These are phyloP conservation scores for Propithecus coquereli DNA, from an alignment of 2,113 vertebrate species.

Conservation along the genomic window DNA sequence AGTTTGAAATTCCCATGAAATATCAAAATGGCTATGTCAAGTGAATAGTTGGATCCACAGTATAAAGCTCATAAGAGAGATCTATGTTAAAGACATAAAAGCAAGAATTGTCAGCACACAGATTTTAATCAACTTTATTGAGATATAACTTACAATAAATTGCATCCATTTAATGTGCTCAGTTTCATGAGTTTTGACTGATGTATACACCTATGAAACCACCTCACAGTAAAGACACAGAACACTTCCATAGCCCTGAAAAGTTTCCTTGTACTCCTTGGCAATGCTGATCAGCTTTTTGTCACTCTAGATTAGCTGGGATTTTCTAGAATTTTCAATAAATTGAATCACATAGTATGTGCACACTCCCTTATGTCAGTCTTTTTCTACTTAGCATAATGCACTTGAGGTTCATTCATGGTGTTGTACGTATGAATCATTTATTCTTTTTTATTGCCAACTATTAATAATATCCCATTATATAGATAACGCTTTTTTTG, in stretches of 20 bases:
- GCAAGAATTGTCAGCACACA: background rate
- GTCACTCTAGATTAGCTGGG: background rate
- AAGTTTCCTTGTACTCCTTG: background rate
- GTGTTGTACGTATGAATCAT: background rate
- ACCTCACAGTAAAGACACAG: background rate
- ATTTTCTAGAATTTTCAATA: conserved; percentile 24
- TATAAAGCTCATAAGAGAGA: background rate
- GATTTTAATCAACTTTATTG: conserved; percentile 23
- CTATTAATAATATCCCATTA: background rate
- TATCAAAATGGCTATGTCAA: background rate
- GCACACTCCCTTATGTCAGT: background rate
- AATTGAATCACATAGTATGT: background rate
- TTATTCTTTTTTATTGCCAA: conserved; percentile 12
- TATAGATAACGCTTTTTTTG: background rate
- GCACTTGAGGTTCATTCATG: background rate
- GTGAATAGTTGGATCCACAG: background rate
- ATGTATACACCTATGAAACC: background rate
- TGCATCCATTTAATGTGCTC: background rate
- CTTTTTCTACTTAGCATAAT: conserved; percentile 6
- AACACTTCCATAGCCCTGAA: background rate
- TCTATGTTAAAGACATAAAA: background rate
- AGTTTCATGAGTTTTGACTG: background rate
- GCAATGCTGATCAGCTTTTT: background rate
- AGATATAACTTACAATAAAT: conserved; percentile 7
- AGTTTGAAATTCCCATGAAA: conserved; percentile 28